Percentiles rank a stretch among this genome's conserved stretches.
Conservation (phyloP, 1,140 invertebrate species). For the Mamestra configurata region DNA sequence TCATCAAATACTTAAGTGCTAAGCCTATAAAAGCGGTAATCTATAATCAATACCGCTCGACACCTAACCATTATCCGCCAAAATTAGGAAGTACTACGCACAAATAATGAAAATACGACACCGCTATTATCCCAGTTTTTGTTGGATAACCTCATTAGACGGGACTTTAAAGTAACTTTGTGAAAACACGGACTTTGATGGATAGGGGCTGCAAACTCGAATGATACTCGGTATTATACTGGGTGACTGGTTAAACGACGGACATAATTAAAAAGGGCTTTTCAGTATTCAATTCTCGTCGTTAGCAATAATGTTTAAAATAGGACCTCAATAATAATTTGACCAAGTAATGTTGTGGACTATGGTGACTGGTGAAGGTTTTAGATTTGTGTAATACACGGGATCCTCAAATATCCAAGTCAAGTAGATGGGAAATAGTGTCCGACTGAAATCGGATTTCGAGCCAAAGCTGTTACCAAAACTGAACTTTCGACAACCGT, state of each 20-base stretch:
- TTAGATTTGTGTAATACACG: too few relatives aligned
- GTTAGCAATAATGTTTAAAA: too few relatives aligned
- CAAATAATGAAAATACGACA: constrained; percentile 60
- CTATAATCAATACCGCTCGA: constrained; percentile 64
- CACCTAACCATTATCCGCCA: constrained; percentile 56
- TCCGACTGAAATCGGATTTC: too few relatives aligned
- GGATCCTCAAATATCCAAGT: too few relatives aligned
- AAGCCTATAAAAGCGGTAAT: constrained; percentile 60
- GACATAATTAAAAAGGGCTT: background rate
- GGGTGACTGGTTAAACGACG: background rate
- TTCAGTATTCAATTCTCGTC: too few relatives aligned
- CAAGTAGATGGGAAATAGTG: too few relatives aligned
- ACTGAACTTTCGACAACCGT: too few relatives aligned
- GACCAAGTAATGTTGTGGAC: too few relatives aligned
- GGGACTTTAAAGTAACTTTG: constrained; percentile 70
- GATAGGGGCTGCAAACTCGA: constrained; percentile 60
- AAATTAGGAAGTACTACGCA: constrained; percentile 46
- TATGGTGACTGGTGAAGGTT: too few relatives aligned
- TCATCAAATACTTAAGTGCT: constrained; percentile 20
- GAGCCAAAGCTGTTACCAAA: too few relatives aligned
- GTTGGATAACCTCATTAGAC: constrained; percentile 72
- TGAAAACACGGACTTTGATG: constrained; percentile 71
- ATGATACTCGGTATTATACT: constrained; percentile 53
- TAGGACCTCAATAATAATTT: too few relatives aligned
- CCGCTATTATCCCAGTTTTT: constrained; percentile 60